phyloP scores from a whole-genome alignment of 2,113 vertebrate species.

The Paedocypris sp. region DNA sequence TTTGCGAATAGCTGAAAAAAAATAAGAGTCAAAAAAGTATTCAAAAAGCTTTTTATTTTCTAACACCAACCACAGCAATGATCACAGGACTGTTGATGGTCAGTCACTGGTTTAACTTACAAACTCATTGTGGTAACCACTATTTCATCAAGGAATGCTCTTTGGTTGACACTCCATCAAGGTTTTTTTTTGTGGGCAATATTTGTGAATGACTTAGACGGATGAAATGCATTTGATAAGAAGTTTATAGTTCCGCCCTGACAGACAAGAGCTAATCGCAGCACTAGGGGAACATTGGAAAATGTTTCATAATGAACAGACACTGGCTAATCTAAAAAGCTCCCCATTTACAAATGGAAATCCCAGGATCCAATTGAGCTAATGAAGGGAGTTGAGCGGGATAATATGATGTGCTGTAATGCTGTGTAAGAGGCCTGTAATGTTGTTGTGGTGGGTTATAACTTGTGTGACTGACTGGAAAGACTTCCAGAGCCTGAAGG shows the following conservation, averaged over 20 bases:
- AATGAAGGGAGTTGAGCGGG: conserved; percentile 69
- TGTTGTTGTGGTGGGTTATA: conserved; percentile 62
- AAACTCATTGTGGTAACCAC: conserved; percentile 11
- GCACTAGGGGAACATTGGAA: conserved; percentile 36
- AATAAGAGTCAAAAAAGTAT: too few species aligned
- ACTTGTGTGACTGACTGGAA: conserved; percentile 60
- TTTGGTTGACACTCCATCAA: conserved; percentile 23
- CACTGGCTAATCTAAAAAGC: conserved; percentile 66
- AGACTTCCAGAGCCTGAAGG: conserved; percentile 58
- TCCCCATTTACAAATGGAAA: conserved; percentile 72
- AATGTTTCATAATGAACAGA: conserved; percentile 60
- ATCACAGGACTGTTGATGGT: not conserved
- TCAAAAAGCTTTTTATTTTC: not conserved
- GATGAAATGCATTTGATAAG: conserved; percentile 30
- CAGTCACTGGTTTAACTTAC: conserved; percentile 16
- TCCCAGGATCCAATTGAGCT: conserved; percentile 72
- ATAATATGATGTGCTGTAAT: conserved; percentile 72
- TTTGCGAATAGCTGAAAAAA: too few species aligned
- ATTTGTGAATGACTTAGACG: conserved; percentile 34
- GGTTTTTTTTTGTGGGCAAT: conserved; percentile 24
- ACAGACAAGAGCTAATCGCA: conserved; percentile 35
- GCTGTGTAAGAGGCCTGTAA: conserved; percentile 70
- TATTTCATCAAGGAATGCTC: conserved; percentile 25
- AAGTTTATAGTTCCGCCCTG: conserved; percentile 37
- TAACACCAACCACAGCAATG: not conserved